A percentile compares a stretch with the other conserved stretches of the same genome.
phyloP scores from a whole-genome alignment of 2,113 vertebrate genomes.

The Hyperopisus bebe region DNA sequence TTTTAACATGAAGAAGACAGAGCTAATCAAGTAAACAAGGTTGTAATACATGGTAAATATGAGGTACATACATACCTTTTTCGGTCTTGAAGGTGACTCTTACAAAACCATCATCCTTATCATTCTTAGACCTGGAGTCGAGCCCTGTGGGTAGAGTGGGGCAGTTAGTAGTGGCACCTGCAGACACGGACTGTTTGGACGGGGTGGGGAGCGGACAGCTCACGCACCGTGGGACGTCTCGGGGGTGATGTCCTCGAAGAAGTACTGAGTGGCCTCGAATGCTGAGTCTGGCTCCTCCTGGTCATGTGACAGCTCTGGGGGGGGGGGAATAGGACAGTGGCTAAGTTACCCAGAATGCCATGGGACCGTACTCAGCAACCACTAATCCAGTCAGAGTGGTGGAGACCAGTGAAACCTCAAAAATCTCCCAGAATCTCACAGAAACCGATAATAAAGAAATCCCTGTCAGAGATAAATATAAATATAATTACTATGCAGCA shows the following conservation, averaged over 20 bases:
- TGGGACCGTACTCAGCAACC: neutral
- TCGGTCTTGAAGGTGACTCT: conserved; percentile 85
- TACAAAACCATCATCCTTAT: conserved; percentile 84
- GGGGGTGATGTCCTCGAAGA: conserved; percentile 96
- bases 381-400: neutral
- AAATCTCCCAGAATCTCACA: neutral
- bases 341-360: neutral
- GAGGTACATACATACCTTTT: conserved; percentile 63
- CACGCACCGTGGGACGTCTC: conserved; percentile 80
- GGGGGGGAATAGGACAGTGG: neutral
- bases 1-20: neutral
- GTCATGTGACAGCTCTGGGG: conserved; percentile 68
- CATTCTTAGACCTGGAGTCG: conserved; percentile 70
- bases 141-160: conserved; percentile 56
- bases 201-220: neutral
- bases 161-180: neutral
- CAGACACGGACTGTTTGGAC: neutral
- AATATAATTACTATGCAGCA: neutral
- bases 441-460: neutral
- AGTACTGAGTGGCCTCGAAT: conserved; percentile 96
- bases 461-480: neutral
- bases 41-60: neutral
- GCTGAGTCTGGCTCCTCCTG: conserved; percentile 94
- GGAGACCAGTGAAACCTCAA: neutral
- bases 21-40: neutral